Percentiles rank a stretch among this genome's conserved stretches.
Evolutionary conservation across 1,140 invertebrate genomes (phyloP).

Genomic region (Calephelis nemesis): DNA sequence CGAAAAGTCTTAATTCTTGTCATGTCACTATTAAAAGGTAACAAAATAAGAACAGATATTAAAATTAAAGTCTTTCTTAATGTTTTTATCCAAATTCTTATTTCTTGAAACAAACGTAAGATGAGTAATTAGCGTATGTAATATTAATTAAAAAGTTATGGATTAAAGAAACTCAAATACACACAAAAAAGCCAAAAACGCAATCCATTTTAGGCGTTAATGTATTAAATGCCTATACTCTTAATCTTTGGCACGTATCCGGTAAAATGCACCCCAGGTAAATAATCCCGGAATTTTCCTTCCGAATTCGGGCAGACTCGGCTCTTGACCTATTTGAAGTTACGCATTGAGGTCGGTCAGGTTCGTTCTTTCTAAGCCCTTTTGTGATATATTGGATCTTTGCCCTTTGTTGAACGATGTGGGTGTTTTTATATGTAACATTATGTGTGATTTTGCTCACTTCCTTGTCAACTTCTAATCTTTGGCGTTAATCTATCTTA

Average conservation of each 20-base stretch:
- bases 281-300: slow-evolving; percentile 49
- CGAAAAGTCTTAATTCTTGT: too few relatives aligned
- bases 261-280: slow-evolving; percentile 37
- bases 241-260: slow-evolving; percentile 25
- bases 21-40: too few relatives aligned
- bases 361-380: slow-evolving; percentile 39
- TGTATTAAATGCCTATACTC: slow-evolving; percentile 14
- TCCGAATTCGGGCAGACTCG: slow-evolving; percentile 36
- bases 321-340: slow-evolving; percentile 63
- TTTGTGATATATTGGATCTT: slow-evolving; percentile 16
- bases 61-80: too few relatives aligned
- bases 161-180: not conserved
- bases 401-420: slow-evolving; percentile 12
- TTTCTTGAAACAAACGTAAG: too few relatives aligned
- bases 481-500: too few relatives aligned
- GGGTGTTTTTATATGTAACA: slow-evolving; percentile 1
- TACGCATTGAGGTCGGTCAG: slow-evolving; percentile 60
- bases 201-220: not conserved
- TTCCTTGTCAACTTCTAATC: too few relatives aligned
- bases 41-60: too few relatives aligned
- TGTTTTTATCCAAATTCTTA: too few relatives aligned
- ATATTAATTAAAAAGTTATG: too few relatives aligned
- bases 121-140: too few relatives aligned
- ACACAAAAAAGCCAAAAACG: not conserved
- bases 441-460: too few relatives aligned